Evolutionary conservation across 2,888 invertebrate species (phyloP).

Genomic region (Drosophila nigritarsus): DNA sequence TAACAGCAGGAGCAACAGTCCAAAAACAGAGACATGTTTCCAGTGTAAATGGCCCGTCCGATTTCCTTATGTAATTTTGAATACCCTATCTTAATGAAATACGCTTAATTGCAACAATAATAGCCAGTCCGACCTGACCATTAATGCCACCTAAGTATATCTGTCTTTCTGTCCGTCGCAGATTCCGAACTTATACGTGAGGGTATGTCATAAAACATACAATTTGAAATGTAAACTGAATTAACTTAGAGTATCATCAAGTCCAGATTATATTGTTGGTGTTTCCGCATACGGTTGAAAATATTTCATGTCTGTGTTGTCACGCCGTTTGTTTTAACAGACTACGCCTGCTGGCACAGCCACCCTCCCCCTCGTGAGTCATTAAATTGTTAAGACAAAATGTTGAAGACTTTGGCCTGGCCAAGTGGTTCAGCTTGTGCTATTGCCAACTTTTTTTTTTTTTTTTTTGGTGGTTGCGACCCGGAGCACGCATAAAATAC

Average conservation of each 20-base stretch:
- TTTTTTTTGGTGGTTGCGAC: conserved; percentile 20
- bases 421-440: conserved; percentile 32
- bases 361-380: conserved; percentile 36
- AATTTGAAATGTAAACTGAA: not conserved
- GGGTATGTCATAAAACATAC: not conserved
- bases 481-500: conserved; percentile 69
- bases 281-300: conserved; percentile 32
- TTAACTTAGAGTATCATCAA: not conserved
- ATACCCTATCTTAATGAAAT: not conserved
- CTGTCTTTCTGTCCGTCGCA: not conserved
- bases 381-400: conserved; percentile 61
- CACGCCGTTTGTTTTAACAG: conserved; percentile 51
- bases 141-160: not conserved
- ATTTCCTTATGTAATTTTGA: conserved; percentile 17
- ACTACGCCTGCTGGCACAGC: not conserved
- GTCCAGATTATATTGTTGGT: not conserved
- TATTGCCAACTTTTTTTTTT: conserved; percentile 41
- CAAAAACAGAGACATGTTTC: conserved; percentile 2
- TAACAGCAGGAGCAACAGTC: not conserved
- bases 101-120: not conserved
- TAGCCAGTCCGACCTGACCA: not conserved
- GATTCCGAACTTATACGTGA: not conserved
- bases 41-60: not conserved
- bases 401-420: conserved; percentile 37
- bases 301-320: conserved; percentile 54